phyloP scores from a whole-genome alignment of 2,113 vertebrate species.

The Catagonus wagneri region DNA sequence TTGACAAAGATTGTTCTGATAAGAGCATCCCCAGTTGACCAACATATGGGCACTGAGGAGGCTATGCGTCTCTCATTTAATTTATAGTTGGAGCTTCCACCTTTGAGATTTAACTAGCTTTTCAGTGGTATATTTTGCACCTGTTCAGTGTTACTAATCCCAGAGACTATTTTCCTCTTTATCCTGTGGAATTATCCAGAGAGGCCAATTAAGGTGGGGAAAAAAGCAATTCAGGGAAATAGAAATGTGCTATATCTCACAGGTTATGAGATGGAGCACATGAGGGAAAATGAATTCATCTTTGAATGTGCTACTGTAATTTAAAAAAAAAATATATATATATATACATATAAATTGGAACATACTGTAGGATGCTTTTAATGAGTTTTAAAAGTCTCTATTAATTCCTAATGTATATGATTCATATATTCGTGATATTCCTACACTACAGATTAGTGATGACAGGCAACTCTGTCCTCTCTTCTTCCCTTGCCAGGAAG shows the following conservation, averaged over 20 bases:
- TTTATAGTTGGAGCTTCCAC: constrained; percentile 64
- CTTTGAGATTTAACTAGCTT: constrained; percentile 74
- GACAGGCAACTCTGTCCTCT: background rate
- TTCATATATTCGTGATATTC: constrained; percentile 40
- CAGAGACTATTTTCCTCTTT: constrained; percentile 73
- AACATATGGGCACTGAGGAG: constrained; percentile 74
- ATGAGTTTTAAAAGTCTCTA: constrained; percentile 32
- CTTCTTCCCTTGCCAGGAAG: background rate
- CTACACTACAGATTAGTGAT: background rate
- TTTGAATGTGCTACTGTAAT: constrained; percentile 60
- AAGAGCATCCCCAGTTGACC: constrained; percentile 70
- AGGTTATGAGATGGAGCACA: constrained; percentile 14
- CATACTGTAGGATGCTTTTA: background rate
- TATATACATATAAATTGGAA: background rate
- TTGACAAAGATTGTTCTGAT: constrained; percentile 66
- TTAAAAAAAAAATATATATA: background rate
- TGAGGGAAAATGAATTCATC: constrained; percentile 39
- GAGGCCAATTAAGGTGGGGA: constrained; percentile 48
- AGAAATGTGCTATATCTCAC: constrained; percentile 48
- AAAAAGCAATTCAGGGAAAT: constrained; percentile 53
- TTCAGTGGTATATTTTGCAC: constrained; percentile 61
- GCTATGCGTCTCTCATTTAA: constrained; percentile 69
- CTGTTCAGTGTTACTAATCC: constrained; percentile 68
- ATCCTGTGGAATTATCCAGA: constrained; percentile 69
- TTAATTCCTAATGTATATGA: constrained; percentile 37